phyloP scores from a whole-genome alignment of 2,888 invertebrate genomes.

The Belgica antarctica region DNA sequence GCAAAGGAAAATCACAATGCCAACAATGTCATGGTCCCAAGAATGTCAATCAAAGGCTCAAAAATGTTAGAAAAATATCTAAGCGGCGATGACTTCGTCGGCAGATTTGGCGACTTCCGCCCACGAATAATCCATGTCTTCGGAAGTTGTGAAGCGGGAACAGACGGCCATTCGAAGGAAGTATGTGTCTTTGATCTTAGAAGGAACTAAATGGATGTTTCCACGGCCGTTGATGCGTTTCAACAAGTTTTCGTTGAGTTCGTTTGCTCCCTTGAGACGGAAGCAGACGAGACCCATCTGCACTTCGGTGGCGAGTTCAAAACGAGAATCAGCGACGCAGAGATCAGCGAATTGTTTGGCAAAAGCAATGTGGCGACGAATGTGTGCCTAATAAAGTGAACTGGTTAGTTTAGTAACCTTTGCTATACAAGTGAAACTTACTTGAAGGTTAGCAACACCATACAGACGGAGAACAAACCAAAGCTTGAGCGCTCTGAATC shows the following conservation, averaged over 20 bases:
- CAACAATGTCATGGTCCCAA: slow-evolving; percentile 40
- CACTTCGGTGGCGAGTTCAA: slow-evolving; percentile 86
- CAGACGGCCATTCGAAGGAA: slow-evolving; percentile 89
- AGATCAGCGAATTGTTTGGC: slow-evolving; percentile 85
- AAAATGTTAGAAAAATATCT: slow-evolving; percentile 43
- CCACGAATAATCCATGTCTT: slow-evolving; percentile 84
- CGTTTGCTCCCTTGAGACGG: slow-evolving; percentile 81
- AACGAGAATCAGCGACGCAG: slow-evolving; percentile 73
- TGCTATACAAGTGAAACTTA: too few species aligned
- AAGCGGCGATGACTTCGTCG: slow-evolving; percentile 62
- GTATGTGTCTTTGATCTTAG: slow-evolving; percentile 77
- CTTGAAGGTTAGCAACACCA: slow-evolving; percentile 82
- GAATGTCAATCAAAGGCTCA: background rate
- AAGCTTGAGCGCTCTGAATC: slow-evolving; percentile 87
- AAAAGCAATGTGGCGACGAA: slow-evolving; percentile 78
- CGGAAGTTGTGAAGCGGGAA: slow-evolving; percentile 75
- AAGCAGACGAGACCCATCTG: slow-evolving; percentile 97
- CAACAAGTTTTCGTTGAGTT: slow-evolving; percentile 74
- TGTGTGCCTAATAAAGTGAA: slow-evolving; percentile 61
- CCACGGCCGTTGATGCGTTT: slow-evolving; percentile 85
- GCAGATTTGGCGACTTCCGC: slow-evolving; percentile 76
- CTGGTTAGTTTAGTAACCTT: too few species aligned
- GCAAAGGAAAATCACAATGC: slow-evolving; percentile 5
- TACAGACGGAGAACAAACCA: slow-evolving; percentile 94
- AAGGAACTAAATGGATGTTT: slow-evolving; percentile 88